Percentiles rank a stretch among this genome's conserved stretches.
phyloP scores from a whole-genome alignment of 2,888 invertebrate genomes.

The Teleogryllus oceanicus region DNA sequence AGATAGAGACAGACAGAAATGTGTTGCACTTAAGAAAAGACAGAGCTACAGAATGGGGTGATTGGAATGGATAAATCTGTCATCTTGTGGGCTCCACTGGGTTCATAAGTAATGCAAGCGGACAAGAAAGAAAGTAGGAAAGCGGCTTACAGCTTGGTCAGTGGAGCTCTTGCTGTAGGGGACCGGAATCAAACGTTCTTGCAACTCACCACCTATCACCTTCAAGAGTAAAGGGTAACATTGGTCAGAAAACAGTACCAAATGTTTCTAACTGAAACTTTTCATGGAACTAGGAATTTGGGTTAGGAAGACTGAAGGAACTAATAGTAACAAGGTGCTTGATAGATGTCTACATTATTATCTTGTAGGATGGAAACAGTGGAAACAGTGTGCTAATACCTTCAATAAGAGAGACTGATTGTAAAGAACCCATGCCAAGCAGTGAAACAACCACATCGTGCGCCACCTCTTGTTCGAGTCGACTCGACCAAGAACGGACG shows the following conservation, averaged over 20 bases:
- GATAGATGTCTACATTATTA: slow-evolving; percentile 38
- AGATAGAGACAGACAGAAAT: slow-evolving; percentile 21
- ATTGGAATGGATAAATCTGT: slow-evolving; percentile 25
- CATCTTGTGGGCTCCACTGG: slow-evolving; percentile 37
- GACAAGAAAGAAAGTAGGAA: slow-evolving; percentile 55
- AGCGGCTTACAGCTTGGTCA: slow-evolving; percentile 99
- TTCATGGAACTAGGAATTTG: slow-evolving; percentile 26
- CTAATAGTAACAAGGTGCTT: slow-evolving; percentile 36
- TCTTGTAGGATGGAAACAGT: slow-evolving; percentile 28
- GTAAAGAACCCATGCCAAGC: slow-evolving; percentile 39
- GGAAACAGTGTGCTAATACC: slow-evolving; percentile 36
- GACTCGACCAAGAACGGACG: slow-evolving; percentile 33
- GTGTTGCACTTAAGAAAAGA: not conserved
- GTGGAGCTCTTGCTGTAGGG: slow-evolving; percentile 99
- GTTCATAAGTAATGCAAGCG: slow-evolving; percentile 45
- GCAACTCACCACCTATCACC: slow-evolving; percentile 99
- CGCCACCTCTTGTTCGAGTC: slow-evolving; percentile 31
- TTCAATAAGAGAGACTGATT: slow-evolving; percentile 35
- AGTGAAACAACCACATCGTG: slow-evolving; percentile 37
- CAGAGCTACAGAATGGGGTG: slow-evolving; percentile 23
- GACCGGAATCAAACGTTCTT: slow-evolving; percentile 99
- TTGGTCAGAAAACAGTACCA: slow-evolving; percentile 46
- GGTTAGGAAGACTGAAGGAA: slow-evolving; percentile 27
- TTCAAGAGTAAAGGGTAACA: slow-evolving; percentile 89
- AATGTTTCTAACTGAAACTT: slow-evolving; percentile 38